Evolutionary conservation across 1,140 invertebrate genomes (phyloP), one percentile per base, ranked within the genome.

Genomic region (Sinella curviseta): DNA sequence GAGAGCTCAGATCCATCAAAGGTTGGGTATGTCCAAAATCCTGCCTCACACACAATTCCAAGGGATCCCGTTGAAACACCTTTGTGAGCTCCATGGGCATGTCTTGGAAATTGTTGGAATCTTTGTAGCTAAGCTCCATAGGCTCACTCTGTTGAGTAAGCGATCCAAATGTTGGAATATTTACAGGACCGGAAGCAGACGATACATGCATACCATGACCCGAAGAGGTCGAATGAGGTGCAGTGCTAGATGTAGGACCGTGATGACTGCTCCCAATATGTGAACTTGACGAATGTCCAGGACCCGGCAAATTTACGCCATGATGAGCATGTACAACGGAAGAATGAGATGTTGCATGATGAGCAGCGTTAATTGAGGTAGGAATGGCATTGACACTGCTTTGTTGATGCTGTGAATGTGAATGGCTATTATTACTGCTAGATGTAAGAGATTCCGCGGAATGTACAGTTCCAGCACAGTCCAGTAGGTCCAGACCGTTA

Each of bases 21-120:
- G 79, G 76, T 30, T 79, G 77, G 70, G 54, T 80, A 24, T 79
- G 77, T 57, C 60, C 80, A 28, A 83, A 81, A 35, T 83, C 82
- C 39, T 79, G 79, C 20, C 82, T 54, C 1, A 83, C 82, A 77
- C 82, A 83, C 4, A 83, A 67, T 39, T 83, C 82, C 14, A 83
- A 39, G 14, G 82, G 82, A 57, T 81, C 82, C 65, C 80, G 24
- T 55, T 83, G 82, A 78, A 83, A 83, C 26, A 83, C 82, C 78
- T 82, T 82, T 0, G 82, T 83, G 4, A 83, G 67, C 34, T 83
- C 82, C 81, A 83, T 82, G 16, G 82, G 82, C 79, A 83, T 81
- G 17, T 83, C 82, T 57, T 83, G 82, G 30, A 80, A 81, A 34
- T 36, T 76, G 67, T 74, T 74, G 12, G 67, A 76, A 26, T 78